Percentiles rank a stretch among this genome's conserved stretches.
Evolutionary conservation across 2,797 vertebrate genomes (phyloP).

Genomic region (Neostethus bicornis): DNA sequence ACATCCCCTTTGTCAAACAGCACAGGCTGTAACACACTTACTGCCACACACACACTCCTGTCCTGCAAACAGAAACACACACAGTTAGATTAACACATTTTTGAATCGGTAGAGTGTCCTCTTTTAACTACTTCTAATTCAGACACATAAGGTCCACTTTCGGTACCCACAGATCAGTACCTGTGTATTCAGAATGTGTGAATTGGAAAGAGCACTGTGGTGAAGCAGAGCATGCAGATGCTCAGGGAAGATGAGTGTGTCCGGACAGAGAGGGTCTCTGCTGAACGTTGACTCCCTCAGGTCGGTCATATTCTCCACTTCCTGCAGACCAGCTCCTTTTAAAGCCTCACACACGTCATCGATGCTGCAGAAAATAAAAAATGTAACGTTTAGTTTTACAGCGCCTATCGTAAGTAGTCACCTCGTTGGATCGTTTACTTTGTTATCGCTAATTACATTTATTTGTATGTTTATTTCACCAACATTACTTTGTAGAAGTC

Average conservation of each 20-base stretch:
- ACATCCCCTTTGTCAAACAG: conserved; percentile 81
- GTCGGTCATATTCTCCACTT: conserved; percentile 73
- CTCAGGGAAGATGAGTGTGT: conserved; percentile 86
- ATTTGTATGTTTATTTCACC: too few species aligned
- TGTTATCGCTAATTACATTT: too few species aligned
- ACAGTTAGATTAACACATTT: too few species aligned
- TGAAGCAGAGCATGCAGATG: conserved; percentile 77
- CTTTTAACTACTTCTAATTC: too few species aligned
- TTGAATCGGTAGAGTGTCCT: not conserved
- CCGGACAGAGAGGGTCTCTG: conserved; percentile 84
- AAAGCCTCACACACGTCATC: conserved; percentile 81
- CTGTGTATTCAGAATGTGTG: conserved; percentile 85
- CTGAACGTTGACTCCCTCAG: conserved; percentile 78
- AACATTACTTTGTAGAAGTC: too few species aligned
- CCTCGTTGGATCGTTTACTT: too few species aligned
- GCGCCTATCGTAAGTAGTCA: too few species aligned
- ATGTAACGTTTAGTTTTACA: not conserved
- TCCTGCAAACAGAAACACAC: conserved; percentile 75
- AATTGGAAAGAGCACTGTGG: conserved; percentile 73
- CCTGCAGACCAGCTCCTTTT: conserved; percentile 72
- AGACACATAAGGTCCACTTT: too few species aligned
- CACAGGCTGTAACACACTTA: conserved; percentile 81
- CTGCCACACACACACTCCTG: conserved; percentile 88
- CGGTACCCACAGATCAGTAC: conserved; percentile 61
- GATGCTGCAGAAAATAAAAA: conserved; percentile 66